A percentile compares a stretch with the other conserved stretches of the same genome.
Conservation (phyloP, 2,888 invertebrate genomes). For the Caradrina kadenii region DNA sequence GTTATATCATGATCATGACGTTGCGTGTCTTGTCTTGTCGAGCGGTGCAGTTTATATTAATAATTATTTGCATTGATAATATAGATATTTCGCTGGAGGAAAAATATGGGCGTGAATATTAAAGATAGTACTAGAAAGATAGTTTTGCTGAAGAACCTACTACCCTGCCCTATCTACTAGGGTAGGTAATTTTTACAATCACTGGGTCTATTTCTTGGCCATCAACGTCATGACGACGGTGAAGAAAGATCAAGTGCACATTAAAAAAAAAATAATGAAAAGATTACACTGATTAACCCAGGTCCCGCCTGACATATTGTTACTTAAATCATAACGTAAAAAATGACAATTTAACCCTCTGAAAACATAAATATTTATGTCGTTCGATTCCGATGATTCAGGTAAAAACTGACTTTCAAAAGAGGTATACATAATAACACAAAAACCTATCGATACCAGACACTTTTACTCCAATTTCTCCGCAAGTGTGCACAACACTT, state of each 20-base stretch:
- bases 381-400: background rate
- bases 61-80: slow-evolving; percentile 16
- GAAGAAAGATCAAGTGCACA: no score
- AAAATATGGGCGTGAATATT: background rate
- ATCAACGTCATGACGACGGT: no score
- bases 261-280: no score
- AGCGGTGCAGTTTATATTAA: slow-evolving; percentile 9
- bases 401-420: no score
- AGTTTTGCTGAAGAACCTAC: background rate
- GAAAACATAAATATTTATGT: no score
- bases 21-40: slow-evolving; percentile 43
- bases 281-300: no score
- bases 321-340: no score
- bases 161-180: background rate
- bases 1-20: slow-evolving; percentile 15
- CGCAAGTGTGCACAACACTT: slow-evolving; percentile 41
- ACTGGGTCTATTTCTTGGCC: no score
- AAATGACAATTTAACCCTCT: background rate
- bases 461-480: slow-evolving; percentile 30
- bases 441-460: background rate
- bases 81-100: background rate
- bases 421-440: background rate
- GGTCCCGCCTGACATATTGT: no score
- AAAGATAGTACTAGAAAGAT: background rate
- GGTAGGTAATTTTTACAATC: background rate